phyloP scores from a whole-genome alignment of 2,797 vertebrate species.

The Rachycentron canadum region DNA sequence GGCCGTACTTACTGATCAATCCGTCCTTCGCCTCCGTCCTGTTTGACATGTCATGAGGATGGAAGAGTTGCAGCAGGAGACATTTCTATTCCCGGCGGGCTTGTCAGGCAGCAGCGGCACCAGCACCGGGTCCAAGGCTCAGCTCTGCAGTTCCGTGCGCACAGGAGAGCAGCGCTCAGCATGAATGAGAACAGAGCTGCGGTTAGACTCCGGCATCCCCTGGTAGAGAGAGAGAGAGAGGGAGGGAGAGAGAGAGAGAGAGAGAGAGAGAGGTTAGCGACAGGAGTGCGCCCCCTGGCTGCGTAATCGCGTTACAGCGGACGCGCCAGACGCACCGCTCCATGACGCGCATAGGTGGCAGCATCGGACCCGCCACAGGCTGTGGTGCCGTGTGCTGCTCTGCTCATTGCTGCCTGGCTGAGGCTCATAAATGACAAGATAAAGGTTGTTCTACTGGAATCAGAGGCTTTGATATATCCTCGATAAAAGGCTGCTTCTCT shows the following conservation, averaged over 20 bases:
- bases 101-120: conserved; percentile 48
- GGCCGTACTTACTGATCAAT: conserved; percentile 85
- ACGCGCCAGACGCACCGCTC: conserved; percentile 38
- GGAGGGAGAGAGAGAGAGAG: conserved; percentile 5
- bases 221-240: conserved; percentile 33
- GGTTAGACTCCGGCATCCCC: conserved; percentile 74
- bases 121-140: conserved; percentile 63
- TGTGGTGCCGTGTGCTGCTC: not conserved
- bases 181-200: conserved; percentile 79
- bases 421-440: conserved; percentile 22
- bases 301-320: conserved; percentile 1
- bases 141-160: conserved; percentile 75
- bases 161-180: conserved; percentile 78
- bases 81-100: conserved; percentile 71
- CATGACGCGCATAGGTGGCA: conserved; percentile 72
- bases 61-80: conserved; percentile 69
- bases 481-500: conserved; percentile 20
- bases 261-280: conserved; percentile 38
- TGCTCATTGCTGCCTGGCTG: not conserved
- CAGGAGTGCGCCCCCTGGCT: conserved; percentile 71
- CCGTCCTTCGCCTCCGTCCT: conserved; percentile 68
- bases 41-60: conserved; percentile 80
- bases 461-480: conserved; percentile 32
- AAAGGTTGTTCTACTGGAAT: conserved; percentile 31
- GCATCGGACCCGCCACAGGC: conserved; percentile 63